A percentile compares a stretch with the other conserved stretches of the same genome.
phyloP scores from a whole-genome alignment of 2,797 vertebrate genomes.

The Emydoidea blandingii region DNA sequence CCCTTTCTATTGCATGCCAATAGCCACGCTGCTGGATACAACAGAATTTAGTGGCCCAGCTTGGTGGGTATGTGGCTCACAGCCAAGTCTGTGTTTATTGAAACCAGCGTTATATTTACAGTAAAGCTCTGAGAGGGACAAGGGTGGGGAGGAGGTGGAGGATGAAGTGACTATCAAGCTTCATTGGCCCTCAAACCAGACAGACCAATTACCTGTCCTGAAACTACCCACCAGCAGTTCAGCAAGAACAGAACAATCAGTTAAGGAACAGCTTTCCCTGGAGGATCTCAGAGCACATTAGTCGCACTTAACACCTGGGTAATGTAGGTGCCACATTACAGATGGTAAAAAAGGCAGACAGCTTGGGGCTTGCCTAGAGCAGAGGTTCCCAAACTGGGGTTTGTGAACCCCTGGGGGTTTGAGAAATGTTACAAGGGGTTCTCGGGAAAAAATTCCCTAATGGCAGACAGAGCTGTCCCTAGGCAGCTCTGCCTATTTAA shows the following conservation, averaged over 20 bases:
- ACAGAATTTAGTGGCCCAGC: neutral
- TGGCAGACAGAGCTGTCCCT: too few species aligned
- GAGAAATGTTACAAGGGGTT: too few species aligned
- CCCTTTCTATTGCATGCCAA: neutral
- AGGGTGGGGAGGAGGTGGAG: neutral
- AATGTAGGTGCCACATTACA: neutral
- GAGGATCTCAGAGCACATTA: neutral
- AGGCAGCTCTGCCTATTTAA: too few species aligned
- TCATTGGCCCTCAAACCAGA: neutral
- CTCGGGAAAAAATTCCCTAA: too few species aligned
- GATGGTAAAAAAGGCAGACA: neutral
- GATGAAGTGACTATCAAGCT: neutral
- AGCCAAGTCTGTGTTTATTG: neutral
- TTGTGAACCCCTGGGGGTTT: too few species aligned
- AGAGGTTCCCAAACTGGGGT: too few species aligned
- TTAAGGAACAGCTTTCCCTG: neutral
- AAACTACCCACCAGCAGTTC: neutral
- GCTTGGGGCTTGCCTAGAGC: neutral
- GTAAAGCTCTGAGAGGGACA: neutral
- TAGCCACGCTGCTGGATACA: neutral
- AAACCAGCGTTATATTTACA: neutral
- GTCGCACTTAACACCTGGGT: neutral
- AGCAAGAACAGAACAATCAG: neutral
- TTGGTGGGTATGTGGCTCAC: neutral
- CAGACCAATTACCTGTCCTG: neutral